Base-by-base conservation (phyloP, 2,888 invertebrate species). In the Acrobasis consociella region DNA sequence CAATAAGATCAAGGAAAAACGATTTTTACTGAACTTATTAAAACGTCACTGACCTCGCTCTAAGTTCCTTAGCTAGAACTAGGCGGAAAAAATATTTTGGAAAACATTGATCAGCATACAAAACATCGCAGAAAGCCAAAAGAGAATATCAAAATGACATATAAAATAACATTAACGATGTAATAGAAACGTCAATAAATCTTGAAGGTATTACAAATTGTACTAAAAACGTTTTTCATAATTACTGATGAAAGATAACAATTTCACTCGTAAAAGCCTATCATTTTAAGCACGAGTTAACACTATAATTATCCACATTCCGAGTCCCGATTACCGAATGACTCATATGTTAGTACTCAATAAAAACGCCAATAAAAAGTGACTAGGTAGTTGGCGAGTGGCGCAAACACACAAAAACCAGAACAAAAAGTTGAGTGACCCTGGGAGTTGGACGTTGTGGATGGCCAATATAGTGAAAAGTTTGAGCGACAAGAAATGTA, bases 371-470 rank as follows among this genome's bases (percentile, higher is more conserved):
- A 65, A 68, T 63, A 73, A 74, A 74, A 72, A 73, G 58, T 61
- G 65, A 63, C 61, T 65, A 67, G 71, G 31, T 31, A 31, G 31
- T 56, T 66, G 62, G 64, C 53, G 68, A 70, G 68, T 65, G 70
- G 66, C 67, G 64, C 60, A 70, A 72, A 60, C 60, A 58, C 59
- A 62, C 71, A 82, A 78, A 82, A 81, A 77, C 64, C 66, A 65
- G 56, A 55, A 70, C 72, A 84, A 85, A 83, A 83, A 82, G 70
- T 77, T 71, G 64, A 66, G 73, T 74, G 79, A 74, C 78, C 75
- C 72, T 76, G 77, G 66, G 68, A 50, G 52, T 31, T 49, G 10
- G 13, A 22, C 9, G 17, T 16, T 10, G 42, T 38, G 37, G 62
- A 50, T 22, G 1, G 64, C 15, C 15, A 17, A 58, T 17, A 31